A percentile compares a stretch with the other conserved stretches of the same genome.
Conservation (phyloP, 2,797 vertebrate genomes). For the Pseudochirops cupreus region DNA sequence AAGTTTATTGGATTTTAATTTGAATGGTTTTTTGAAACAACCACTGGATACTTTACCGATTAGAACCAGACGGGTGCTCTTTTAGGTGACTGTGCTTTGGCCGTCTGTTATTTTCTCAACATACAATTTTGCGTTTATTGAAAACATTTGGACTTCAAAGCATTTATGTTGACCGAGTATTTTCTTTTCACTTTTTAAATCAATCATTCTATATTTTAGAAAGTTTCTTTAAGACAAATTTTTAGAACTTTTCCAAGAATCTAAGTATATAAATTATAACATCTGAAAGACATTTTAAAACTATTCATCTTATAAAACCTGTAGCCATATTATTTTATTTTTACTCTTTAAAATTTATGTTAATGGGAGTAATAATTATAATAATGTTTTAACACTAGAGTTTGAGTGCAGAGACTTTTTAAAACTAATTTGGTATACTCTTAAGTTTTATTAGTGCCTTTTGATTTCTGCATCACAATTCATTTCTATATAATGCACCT, state of each 20-base stretch:
- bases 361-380: constrained; percentile 53
- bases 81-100: constrained; percentile 59
- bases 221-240: constrained; percentile 51
- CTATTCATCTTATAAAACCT: constrained; percentile 54
- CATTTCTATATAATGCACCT: background rate
- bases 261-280: background rate
- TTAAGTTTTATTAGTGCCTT: background rate
- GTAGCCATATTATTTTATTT: constrained; percentile 25
- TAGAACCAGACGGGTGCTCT: constrained; percentile 60
- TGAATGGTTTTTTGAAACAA: constrained; percentile 60
- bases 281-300: constrained; percentile 47
- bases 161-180: constrained; percentile 43
- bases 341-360: constrained; percentile 31
- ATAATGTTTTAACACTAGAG: constrained; percentile 48
- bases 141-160: constrained; percentile 64
- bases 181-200: constrained; percentile 58
- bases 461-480: background rate
- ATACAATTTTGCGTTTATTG: constrained; percentile 58
- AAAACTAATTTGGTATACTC: background rate
- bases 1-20: constrained; percentile 67
- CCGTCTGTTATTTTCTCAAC: constrained; percentile 49
- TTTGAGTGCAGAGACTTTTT: constrained; percentile 54
- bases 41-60: constrained; percentile 67
- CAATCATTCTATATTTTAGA: constrained; percentile 40
- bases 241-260: constrained; percentile 31